Conservation (phyloP, 2,797 vertebrate genomes). For the Anguilla pacifica region DNA sequence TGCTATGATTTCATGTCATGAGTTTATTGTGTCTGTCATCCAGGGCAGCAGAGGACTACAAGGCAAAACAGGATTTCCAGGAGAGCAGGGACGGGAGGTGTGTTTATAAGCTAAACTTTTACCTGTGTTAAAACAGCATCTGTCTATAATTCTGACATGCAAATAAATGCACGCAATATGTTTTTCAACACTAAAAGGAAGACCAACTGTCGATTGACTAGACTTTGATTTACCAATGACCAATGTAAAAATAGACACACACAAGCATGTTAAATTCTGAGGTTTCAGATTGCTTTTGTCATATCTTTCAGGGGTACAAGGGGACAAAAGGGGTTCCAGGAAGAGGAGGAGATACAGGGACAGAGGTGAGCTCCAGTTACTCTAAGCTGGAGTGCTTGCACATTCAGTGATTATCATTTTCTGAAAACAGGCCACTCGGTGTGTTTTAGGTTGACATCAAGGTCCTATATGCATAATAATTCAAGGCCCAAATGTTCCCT, state of each 20-base stretch:
- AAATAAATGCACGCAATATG: neutral
- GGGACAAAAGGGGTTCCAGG: conserved; percentile 77
- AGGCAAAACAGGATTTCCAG: conserved; percentile 68
- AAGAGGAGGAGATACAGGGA: conserved; percentile 72
- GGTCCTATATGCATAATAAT: neutral
- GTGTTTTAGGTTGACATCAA: neutral
- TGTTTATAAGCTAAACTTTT: conserved; percentile 24
- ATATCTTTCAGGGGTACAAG: conserved; percentile 72
- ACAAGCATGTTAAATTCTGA: neutral
- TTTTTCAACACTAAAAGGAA: neutral
- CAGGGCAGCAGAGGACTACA: conserved; percentile 73
- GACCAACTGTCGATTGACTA: neutral
- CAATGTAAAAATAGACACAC: neutral
- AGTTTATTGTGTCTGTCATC: neutral
- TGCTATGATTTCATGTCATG: neutral
- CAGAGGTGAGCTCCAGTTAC: conserved; percentile 60
- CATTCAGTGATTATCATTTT: neutral
- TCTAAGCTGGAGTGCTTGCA: neutral
- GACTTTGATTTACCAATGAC: neutral
- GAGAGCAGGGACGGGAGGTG: conserved; percentile 76
- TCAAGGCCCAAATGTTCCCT: neutral
- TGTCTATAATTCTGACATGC: neutral
- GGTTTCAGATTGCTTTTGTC: neutral
- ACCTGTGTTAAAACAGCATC: neutral
- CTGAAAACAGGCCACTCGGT: neutral